Base-by-base conservation (phyloP, 2,113 vertebrate genomes). In the Erinaceus europaeus region DNA sequence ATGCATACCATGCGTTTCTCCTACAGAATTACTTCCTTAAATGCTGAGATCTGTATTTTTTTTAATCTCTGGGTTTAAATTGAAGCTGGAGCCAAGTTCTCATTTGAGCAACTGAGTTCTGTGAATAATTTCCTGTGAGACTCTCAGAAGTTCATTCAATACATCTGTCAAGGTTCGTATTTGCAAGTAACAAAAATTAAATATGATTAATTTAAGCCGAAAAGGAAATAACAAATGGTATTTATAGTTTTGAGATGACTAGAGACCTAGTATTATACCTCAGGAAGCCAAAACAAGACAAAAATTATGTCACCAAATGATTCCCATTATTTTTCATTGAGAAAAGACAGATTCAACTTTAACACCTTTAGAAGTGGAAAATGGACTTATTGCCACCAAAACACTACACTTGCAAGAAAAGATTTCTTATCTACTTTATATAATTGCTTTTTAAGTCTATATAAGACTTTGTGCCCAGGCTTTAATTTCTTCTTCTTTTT, bases 211-310 rank as follows among this genome's bases (percentile, higher is more conserved):
- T 73, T 61, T 46, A 44, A 62, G 5, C 15, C 62, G 29, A 55
- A 42, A 89, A 75, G 29, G 18, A 85, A 90, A 82, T 83, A 9
- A 78, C 25, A 83, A 73, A 68, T 52, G 32, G 23, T 65, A 69
- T 38, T 20, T 53, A 29, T 44, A 50, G 21, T 6, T 68, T 14
- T 29, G 76, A 44, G 36, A 82, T 57, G 6, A 52, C 11, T 14
- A 13, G 27, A 88, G 25, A 1, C 27, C 32, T 67, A 68, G 17
- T 25, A 4, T 44, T 61, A 48, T 34, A 71, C 21, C 36, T 12
- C 20, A 23, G 23, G 36, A 46, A 82, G 20, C 34, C 50, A 90
- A 72, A 86, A 44, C 0, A 57, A 75, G 29, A 3, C 62, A 84
- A 32, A 59, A 65, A 36, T 67, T 25, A 75, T 5, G 3, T 68